Conservation (phyloP, 2,797 vertebrate genomes). For the Avahi laniger region DNA sequence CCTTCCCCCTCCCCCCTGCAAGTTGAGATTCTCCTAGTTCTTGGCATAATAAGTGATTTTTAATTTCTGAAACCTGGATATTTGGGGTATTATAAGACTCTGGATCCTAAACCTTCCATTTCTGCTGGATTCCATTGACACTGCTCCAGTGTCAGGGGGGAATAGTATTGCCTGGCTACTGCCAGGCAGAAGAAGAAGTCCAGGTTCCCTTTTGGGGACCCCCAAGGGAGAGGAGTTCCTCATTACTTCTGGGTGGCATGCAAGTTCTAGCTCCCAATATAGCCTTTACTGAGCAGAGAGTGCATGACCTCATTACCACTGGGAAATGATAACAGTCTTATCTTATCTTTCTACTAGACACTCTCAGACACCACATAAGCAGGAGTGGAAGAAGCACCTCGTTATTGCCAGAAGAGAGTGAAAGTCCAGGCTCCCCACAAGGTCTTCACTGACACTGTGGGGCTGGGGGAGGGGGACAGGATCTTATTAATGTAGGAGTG, state of each 20-base stretch:
- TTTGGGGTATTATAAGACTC: background rate
- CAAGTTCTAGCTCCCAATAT: background rate
- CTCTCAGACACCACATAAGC: background rate
- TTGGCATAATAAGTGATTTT: background rate
- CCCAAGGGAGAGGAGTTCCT: background rate
- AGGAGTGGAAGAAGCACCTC: background rate
- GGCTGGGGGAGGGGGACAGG: background rate
- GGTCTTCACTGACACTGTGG: background rate
- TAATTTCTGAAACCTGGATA: background rate
- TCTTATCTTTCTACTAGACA: no score
- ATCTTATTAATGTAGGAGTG: background rate
- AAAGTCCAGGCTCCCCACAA: background rate
- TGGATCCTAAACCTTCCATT: background rate
- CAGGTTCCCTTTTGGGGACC: background rate
- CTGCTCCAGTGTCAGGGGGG: background rate
- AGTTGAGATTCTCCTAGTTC: background rate
- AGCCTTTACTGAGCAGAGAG: background rate
- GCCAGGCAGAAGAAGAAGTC: background rate
- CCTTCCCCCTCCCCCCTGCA: no score
- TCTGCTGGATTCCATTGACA: background rate
- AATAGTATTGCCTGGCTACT: background rate
- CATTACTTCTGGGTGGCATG: background rate
- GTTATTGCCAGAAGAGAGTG: background rate
- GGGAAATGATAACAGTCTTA: background rate
- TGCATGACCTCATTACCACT: background rate